Evolutionary conservation across 2,113 vertebrate species (phyloP).

Genomic region (Melanerpes formicivorus): DNA sequence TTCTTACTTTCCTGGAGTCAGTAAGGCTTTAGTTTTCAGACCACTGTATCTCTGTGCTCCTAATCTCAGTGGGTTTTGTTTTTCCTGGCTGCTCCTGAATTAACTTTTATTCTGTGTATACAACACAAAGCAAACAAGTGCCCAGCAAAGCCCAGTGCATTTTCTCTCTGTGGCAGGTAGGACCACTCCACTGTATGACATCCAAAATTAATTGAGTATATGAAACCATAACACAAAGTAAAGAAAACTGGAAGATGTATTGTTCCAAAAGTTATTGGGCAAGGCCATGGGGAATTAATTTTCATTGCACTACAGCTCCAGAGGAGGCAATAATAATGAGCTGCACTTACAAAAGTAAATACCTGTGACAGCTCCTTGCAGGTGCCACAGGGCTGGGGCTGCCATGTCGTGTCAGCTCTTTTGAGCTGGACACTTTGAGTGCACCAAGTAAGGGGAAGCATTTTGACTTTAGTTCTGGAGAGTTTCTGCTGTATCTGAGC

Average conservation of each 20-base stretch:
- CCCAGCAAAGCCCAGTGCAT: background rate
- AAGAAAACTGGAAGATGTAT: slow-evolving; percentile 7
- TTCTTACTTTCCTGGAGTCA: background rate
- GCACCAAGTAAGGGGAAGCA: accelerated
- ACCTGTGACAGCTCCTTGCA: background rate
- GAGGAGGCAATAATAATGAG: slow-evolving; percentile 20
- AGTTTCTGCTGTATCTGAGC: background rate
- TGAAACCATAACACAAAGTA: slow-evolving; percentile 26
- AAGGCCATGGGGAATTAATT: slow-evolving; percentile 10
- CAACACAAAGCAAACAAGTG: slow-evolving; percentile 58
- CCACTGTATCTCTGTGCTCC: background rate
- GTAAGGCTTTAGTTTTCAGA: slow-evolving; percentile 1
- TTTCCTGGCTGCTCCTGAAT: background rate
- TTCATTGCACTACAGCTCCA: background rate
- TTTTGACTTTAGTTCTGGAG: background rate
- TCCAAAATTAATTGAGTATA: background rate
- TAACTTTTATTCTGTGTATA: slow-evolving; percentile 35
- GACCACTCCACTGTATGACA: background rate
- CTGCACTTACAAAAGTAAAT: slow-evolving; percentile 37
- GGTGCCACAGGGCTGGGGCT: background rate
- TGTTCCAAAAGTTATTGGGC: slow-evolving; percentile 24
- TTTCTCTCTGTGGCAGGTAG: background rate
- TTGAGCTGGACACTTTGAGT: background rate
- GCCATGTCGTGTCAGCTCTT: accelerated
- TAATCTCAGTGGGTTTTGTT: background rate